Conservation (phyloP, 2,888 invertebrate species). For the Platycheirus rosarum region DNA sequence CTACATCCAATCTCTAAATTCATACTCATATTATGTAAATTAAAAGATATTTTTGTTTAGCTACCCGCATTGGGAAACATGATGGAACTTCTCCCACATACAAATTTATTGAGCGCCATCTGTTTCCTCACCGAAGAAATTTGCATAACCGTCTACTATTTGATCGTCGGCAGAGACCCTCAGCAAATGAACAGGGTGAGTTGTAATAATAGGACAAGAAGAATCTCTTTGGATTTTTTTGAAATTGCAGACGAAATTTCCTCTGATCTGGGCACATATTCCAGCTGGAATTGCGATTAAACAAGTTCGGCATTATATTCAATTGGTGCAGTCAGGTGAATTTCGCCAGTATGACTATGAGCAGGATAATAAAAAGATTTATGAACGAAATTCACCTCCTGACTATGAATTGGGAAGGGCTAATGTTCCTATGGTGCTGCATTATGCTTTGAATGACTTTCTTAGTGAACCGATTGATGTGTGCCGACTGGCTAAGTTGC, state of each 20-base stretch:
- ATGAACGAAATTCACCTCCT: conserved; percentile 83
- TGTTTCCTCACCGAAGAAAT: conserved; percentile 74
- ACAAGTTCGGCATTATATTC: conserved; percentile 84
- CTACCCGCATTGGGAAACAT: neutral
- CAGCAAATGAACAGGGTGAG: conserved; percentile 82
- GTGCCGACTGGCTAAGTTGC: conserved; percentile 69
- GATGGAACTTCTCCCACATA: neutral
- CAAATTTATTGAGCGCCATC: conserved; percentile 2
- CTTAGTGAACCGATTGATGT: conserved; percentile 83
- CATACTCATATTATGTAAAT: neutral
- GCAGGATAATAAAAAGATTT: conserved; percentile 82
- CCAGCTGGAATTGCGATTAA: conserved; percentile 84
- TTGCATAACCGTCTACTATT: conserved; percentile 82
- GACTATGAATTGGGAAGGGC: conserved; percentile 82
- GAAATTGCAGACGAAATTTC: conserved; percentile 84
- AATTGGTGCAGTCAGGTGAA: conserved; percentile 79
- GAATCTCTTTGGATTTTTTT: neutral
- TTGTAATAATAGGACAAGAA: neutral
- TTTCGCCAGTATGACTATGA: conserved; percentile 84
- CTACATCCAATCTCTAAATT: neutral
- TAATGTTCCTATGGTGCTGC: conserved; percentile 82
- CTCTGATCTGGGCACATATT: conserved; percentile 85
- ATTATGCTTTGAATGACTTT: conserved; percentile 84
- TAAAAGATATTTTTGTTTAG: neutral
- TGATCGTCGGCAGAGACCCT: conserved; percentile 82